A percentile compares a stretch with the other conserved stretches of the same genome.
phyloP scores from a whole-genome alignment of 2,797 vertebrate species.

The Podarcis siculus region DNA sequence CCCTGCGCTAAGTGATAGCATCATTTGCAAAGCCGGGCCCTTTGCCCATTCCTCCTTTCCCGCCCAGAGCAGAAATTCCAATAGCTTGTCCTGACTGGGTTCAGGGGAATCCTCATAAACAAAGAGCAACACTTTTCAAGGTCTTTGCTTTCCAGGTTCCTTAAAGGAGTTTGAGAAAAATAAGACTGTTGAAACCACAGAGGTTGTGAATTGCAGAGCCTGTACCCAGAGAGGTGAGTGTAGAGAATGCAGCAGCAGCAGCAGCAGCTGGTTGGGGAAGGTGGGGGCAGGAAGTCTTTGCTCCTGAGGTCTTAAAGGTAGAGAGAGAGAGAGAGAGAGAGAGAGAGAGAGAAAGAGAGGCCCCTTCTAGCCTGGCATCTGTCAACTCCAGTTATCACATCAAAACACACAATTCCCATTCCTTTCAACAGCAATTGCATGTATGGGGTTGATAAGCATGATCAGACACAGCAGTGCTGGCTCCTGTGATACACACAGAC shows the following conservation, averaged over 20 bases:
- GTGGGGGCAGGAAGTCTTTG: neutral
- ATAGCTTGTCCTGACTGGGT: neutral
- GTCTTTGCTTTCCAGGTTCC: neutral
- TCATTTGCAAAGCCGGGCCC: neutral
- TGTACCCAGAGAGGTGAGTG: neutral
- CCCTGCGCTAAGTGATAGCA: neutral
- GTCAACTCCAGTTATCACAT: constrained; percentile 6
- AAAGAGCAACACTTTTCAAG: neutral
- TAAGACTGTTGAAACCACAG: neutral
- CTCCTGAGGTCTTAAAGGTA: neutral
- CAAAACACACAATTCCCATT: constrained; percentile 23
- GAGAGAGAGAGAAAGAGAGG: neutral
- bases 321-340: neutral
- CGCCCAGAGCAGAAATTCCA: neutral
- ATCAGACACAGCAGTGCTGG: constrained; percentile 12
- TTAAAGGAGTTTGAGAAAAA: neutral
- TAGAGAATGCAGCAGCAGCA: no score
- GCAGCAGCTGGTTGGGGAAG: no score
- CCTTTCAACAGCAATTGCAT: constrained; percentile 21
- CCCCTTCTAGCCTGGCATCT: constrained; percentile 16
- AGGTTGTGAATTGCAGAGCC: neutral
- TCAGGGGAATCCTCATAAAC: neutral
- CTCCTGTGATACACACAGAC: neutral
- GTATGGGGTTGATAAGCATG: constrained; percentile 9
- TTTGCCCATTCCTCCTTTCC: no score